These are phyloP conservation scores for Adelognathus sp. DNA, from an alignment of 2,888 invertebrate species.

Conservation along the genomic window DNA sequence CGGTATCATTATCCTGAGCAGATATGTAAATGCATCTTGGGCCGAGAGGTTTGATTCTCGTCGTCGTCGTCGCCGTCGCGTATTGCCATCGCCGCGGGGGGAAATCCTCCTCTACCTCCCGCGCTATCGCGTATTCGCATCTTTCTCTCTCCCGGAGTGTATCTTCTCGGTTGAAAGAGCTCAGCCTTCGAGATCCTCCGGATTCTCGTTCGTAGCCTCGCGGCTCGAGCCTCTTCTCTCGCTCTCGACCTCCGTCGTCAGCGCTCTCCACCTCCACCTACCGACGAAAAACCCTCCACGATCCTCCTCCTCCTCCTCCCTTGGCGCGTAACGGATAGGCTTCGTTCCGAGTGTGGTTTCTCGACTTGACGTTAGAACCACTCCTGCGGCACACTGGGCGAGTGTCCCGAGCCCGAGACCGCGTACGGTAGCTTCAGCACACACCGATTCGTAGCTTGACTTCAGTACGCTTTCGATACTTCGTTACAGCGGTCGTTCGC, in stretches of 20 bases:
- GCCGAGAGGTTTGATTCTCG: constrained; percentile 64
- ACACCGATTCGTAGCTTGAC: constrained; percentile 25
- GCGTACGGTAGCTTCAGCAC: neutral
- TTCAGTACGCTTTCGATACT: constrained; percentile 59
- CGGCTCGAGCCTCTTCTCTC: constrained; percentile 21
- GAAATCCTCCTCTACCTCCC: neutral
- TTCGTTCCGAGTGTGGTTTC: constrained; percentile 64
- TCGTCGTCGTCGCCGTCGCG: constrained; percentile 57
- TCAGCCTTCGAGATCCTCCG: constrained; percentile 40
- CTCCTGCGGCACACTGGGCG: neutral
- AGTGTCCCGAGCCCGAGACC: neutral
- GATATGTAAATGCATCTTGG: constrained; percentile 71
- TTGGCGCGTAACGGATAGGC: constrained; percentile 72
- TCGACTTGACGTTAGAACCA: constrained; percentile 17
- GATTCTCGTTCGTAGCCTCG: neutral
- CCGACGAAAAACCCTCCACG: neutral
- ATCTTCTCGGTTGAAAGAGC: constrained; percentile 28
- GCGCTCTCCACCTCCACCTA: constrained; percentile 11
- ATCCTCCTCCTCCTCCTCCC: constrained; percentile 42
- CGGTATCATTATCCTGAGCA: constrained; percentile 4
- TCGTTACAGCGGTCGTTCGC: constrained; percentile 26
- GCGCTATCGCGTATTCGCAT: neutral
- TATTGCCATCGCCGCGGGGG: constrained; percentile 23
- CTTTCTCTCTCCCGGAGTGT: neutral
- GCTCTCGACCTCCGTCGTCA: constrained; percentile 56